Evolutionary conservation across 2,888 invertebrate genomes (phyloP), one percentile per base, ranked within the genome.

Genomic region (Tethea ocularis): DNA sequence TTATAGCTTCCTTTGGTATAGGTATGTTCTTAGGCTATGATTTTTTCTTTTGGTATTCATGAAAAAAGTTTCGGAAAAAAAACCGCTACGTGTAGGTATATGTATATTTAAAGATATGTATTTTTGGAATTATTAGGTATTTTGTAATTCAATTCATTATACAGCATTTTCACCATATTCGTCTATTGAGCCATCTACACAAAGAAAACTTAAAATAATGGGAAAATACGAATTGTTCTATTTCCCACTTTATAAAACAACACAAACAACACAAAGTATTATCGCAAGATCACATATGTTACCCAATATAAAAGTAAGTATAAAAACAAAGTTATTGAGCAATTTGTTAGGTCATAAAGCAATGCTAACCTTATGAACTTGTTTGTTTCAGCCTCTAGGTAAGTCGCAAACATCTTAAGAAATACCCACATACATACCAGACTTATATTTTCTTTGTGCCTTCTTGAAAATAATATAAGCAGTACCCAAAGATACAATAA

Each of bases 361-460:
- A 46, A 20, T 10, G 46, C 46, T 20, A 46, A 46, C 17, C 46
- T 46, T 46, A 46, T 46, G 46, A 46, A 46, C 46, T 46, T 46
- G 46, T 20, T 46, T 46, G 46, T 20, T 46, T 20, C 20, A 20
- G 46, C 8, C 46, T 8, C 41, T 46, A 46, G 41, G 17, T 46
- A 46, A 17, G 41, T 46, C 41, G 41, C 46, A 20, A 20, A 46
- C 20, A 46, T 46, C 20, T 10, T n/a, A 38, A 7, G 4, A 38
- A 2, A 41, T 17, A 36, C 36, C 6, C n/a, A 38, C 4, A 2
- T 4, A 17, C n/a, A 8, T 10, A 29, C 29, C 8, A 29, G 29
- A 11, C 29, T 29, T 29, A 11, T 6, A 36, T 36, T 41, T 41
- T 17, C 36, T 36, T 2, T 15, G 36, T 36, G 36, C 3, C 15